Conservation (phyloP, 2,888 invertebrate species). For the Lamellibrachia satsuma region DNA sequence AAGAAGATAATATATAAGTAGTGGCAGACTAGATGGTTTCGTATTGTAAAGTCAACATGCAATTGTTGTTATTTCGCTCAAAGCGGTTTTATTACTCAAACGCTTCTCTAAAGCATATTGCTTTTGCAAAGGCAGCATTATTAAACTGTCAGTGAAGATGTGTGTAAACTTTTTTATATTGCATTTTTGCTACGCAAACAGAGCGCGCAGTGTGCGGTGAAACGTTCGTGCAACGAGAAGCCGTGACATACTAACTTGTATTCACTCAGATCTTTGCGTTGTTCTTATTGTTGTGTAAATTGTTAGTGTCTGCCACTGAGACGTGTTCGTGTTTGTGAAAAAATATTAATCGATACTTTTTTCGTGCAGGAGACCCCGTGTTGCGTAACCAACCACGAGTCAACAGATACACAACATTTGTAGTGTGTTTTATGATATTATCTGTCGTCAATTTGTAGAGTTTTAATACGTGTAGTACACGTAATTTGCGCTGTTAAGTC, state of each 20-base stretch:
- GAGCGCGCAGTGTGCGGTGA: background rate
- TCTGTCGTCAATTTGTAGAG: background rate
- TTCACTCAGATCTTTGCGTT: background rate
- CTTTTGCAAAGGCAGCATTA: background rate
- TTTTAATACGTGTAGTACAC: background rate
- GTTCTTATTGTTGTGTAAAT: background rate
- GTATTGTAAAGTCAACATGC: background rate
- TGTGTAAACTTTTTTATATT: constrained; percentile 1
- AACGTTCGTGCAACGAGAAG: background rate
- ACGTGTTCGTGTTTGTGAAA: background rate
- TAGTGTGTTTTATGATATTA: background rate
- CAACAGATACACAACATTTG: background rate
- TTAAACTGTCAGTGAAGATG: background rate
- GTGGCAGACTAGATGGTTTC: background rate
- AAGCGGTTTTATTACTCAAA: background rate
- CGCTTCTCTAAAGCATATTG: background rate
- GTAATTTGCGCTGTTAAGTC: background rate
- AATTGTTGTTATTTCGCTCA: background rate
- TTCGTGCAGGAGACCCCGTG: background rate
- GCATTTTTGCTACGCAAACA: background rate
- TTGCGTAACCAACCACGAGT: background rate
- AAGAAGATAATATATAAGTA: background rate
- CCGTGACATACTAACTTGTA: background rate
- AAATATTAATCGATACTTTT: too few species aligned
- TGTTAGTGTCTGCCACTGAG: background rate